Conservation (phyloP, 2,888 invertebrate species). For the Homarus gammarus region DNA sequence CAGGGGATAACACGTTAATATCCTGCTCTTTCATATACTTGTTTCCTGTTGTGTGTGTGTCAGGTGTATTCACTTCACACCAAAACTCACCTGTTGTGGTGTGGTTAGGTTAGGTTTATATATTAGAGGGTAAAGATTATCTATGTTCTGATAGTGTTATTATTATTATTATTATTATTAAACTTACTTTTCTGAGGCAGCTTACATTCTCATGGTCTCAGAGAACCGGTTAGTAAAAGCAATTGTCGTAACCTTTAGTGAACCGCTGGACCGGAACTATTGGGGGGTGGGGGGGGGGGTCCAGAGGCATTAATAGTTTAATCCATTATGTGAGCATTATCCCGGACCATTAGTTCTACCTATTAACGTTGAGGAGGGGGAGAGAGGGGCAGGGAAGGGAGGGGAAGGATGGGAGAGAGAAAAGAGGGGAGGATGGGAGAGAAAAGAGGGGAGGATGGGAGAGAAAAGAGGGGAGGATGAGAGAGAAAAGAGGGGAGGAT, state of each 20-base stretch:
- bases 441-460: no score
- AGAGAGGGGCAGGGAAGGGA: not conserved
- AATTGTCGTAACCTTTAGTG: not conserved
- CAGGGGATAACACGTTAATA: no score
- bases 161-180: no score
- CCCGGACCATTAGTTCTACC: not conserved
- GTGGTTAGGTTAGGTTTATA: no score
- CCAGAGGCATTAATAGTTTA: not conserved
- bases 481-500: not conserved
- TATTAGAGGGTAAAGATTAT: no score
- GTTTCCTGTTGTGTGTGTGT: no score
- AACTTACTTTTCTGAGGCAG: no score
- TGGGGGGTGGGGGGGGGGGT: not conserved
- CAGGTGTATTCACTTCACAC: no score
- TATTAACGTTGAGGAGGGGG: not conserved
- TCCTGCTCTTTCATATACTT: no score
- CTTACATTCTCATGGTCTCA: no score
- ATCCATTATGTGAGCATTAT: not conserved
- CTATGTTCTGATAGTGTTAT: no score
- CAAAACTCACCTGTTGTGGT: no score
- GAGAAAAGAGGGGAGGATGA: not conserved
- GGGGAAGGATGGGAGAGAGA: not conserved
- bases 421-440: not conserved
- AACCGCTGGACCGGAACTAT: not conserved
- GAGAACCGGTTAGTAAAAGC: not conserved